phyloP scores from a whole-genome alignment of 1,140 invertebrate species.

The Drosophila seguyi region DNA sequence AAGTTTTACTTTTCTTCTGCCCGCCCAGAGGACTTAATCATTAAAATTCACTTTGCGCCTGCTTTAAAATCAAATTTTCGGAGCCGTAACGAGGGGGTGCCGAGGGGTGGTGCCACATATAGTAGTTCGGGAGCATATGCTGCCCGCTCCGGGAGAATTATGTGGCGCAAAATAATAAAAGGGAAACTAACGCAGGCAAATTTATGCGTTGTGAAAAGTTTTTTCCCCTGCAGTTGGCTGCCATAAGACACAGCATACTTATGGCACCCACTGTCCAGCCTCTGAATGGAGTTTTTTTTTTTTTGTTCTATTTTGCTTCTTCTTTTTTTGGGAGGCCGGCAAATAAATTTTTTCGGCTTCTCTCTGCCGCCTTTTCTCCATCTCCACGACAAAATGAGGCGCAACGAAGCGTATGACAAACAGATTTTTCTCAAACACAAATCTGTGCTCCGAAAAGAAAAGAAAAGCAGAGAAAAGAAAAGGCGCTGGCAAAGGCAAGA shows the following conservation, averaged over 20 bases:
- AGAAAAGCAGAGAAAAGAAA: conserved; percentile 57
- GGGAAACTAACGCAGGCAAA: conserved; percentile 72
- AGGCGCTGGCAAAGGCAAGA: conserved; percentile 52
- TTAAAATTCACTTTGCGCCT: conserved; percentile 77
- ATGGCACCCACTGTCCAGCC: conserved; percentile 67
- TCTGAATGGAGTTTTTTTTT: conserved; percentile 54
- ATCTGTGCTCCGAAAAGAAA: conserved; percentile 78
- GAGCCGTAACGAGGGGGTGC: conserved; percentile 16
- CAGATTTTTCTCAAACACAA: conserved; percentile 84
- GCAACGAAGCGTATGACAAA: conserved; percentile 83
- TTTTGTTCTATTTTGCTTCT: conserved; percentile 4
- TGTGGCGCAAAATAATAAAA: conserved; percentile 68
- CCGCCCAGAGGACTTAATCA: conserved; percentile 33
- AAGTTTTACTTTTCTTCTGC: conserved; percentile 14
- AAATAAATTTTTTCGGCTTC: conserved; percentile 58
- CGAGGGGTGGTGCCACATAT: not conserved
- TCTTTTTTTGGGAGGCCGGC: conserved; percentile 48
- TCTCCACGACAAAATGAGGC: conserved; percentile 77
- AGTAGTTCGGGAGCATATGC: conserved; percentile 60
- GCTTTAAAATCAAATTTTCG: conserved; percentile 75
- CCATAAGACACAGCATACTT: conserved; percentile 33
- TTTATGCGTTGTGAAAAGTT: conserved; percentile 82
- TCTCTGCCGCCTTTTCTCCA: conserved; percentile 10
- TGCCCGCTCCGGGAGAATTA: conserved; percentile 66
- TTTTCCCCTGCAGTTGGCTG: conserved; percentile 34